These are phyloP conservation scores for Procambarus clarkii DNA, from an alignment of 1,140 invertebrate genomes.

Conservation along the genomic window DNA sequence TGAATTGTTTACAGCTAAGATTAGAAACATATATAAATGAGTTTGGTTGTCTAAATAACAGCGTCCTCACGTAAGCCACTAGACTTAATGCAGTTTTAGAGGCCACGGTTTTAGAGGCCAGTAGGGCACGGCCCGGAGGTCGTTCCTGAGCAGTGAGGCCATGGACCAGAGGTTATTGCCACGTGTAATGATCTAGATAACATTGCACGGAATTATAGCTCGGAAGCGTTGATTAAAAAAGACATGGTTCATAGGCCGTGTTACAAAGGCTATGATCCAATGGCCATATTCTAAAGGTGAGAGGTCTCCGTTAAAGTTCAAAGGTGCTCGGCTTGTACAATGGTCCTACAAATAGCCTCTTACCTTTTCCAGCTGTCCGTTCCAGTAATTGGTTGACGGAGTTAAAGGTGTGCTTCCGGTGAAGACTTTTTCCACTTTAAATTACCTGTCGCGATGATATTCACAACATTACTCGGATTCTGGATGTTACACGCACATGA, in stretches of 20 bases:
- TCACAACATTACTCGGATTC: neutral
- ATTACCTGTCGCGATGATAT: neutral
- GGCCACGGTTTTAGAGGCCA: too few species aligned
- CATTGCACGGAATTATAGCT: too few species aligned
- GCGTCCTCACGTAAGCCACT: too few species aligned
- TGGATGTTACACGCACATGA: too few species aligned
- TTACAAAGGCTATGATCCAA: neutral
- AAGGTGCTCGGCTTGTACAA: neutral
- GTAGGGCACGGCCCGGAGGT: too few species aligned
- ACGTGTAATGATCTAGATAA: too few species aligned
- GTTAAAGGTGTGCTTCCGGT: neutral
- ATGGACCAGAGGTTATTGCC: too few species aligned
- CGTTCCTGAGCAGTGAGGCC: too few species aligned
- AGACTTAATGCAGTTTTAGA: too few species aligned
- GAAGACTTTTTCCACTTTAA: neutral
- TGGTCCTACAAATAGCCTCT: neutral
- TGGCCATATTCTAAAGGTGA: neutral
- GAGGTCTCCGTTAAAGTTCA: neutral
- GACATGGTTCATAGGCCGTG: neutral
- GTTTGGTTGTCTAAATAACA: too few species aligned
- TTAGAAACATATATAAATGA: too few species aligned
- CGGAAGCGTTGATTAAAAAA: neutral
- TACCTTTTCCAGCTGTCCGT: constrained; percentile 12
- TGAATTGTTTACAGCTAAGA: too few species aligned
- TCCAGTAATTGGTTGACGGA: constrained; percentile 4